Base-by-base conservation (phyloP, 2,888 invertebrate species). In the Troglohyphantes excavatus region DNA sequence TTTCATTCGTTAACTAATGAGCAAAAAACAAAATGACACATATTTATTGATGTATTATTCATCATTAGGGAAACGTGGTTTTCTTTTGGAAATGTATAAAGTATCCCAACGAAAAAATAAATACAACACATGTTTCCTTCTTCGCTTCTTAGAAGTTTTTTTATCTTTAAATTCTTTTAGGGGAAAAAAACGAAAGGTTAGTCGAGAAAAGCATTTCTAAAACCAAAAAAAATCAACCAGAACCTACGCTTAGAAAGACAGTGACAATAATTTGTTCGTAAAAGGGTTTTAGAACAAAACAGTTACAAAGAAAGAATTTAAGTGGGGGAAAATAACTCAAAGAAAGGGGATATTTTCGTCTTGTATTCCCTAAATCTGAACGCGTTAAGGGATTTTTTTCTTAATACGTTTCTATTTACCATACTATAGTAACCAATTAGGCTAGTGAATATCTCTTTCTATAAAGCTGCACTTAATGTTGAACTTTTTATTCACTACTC, bases 231-330 rank as follows among this genome's bases (percentile, higher is more conserved):
- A 53, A 11, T 33, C 5, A 53, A n/a, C 7, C 53, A n/a, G 53
- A 53, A 53, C 53, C 53, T 17, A 53, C 1, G 17, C 17, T 53
- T 53, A 53, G 53, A 5, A 13, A 53, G 17, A n/a, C 53, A 53
- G 13, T 53, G 53, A 53, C 53, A 53, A n/a, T 53, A 53, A 53
- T 53, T 53, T n/a, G 13, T 53, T 17, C 17, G 17, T 53, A 53
- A 53, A 53, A 53, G 53, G 53, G 17, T 53, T n/a, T 53, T 53
- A 53, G 53, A 53, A 53, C 53, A 53, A 53, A 53, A 53, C 17
- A 5, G 53, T 53, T 53, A 0, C 53, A 13, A n/a, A 1, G 53
- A 53, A 53, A 53, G 53, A 53, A 53, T 53, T 53, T n/a, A 39
- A 53, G 17, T 53, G 53, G 5, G 17, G n/a, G 17, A 53, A 39